A percentile compares a stretch with the other conserved stretches of the same genome.
These are phyloP conservation scores for Cheumatopsyche charites DNA, from an alignment of 1,140 invertebrate species.

Conservation along the genomic window DNA sequence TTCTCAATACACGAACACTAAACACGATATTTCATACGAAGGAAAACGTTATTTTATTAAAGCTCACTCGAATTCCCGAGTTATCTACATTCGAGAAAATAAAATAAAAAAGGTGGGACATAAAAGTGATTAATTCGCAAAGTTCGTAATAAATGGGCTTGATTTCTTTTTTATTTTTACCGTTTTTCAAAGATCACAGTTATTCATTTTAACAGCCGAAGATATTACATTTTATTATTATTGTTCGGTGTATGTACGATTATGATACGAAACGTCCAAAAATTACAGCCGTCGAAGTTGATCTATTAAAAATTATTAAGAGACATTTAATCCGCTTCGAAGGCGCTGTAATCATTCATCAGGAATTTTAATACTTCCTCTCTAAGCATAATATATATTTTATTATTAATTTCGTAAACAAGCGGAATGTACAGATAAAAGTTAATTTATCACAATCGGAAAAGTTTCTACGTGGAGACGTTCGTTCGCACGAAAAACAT, in stretches of 20 bases:
- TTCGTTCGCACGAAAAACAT: too few species aligned
- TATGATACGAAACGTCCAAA: slow-evolving; percentile 9
- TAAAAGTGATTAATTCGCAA: slow-evolving; percentile 14
- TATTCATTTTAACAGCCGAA: neutral
- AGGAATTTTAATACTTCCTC: too few species aligned
- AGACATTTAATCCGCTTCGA: neutral
- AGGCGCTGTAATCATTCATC: neutral
- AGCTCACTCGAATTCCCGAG: neutral
- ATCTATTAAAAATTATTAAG: slow-evolving; percentile 24
- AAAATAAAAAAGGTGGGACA: slow-evolving; percentile 1
- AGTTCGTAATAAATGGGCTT: slow-evolving; percentile 12
- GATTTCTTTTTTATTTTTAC: neutral
- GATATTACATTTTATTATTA: slow-evolving; percentile 19
- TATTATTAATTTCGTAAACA: neutral
- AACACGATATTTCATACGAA: neutral
- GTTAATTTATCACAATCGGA: too few species aligned
- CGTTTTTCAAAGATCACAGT: slow-evolving; percentile 11
- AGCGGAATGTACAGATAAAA: neutral
- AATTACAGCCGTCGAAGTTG: slow-evolving; percentile 16
- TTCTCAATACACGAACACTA: neutral
- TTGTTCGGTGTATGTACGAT: neutral
- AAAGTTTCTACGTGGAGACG: too few species aligned
- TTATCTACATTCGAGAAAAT: neutral
- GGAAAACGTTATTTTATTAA: neutral
- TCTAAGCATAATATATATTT: too few species aligned